Percentiles rank a stretch among this genome's conserved stretches.
Evolutionary conservation across 2,113 vertebrate species (phyloP).

Genomic region (Bujurquina vittata): DNA sequence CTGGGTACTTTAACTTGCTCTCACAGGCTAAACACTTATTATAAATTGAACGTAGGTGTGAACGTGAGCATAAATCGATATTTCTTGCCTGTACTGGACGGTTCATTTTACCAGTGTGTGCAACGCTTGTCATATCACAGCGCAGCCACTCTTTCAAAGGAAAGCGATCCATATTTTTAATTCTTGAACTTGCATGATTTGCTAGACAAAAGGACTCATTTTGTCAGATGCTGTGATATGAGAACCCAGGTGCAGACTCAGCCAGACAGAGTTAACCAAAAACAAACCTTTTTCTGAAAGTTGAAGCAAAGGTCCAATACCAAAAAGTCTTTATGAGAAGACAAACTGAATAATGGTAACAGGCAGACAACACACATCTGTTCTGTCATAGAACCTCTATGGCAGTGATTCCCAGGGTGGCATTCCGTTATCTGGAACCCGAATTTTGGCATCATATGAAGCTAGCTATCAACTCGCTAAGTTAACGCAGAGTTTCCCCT

Average conservation of each 20-base stretch:
- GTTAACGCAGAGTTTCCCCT: not conserved
- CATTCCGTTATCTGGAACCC: not conserved
- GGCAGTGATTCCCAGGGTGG: not conserved
- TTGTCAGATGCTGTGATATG: not conserved
- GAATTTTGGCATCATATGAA: not conserved
- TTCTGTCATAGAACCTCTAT: not conserved
- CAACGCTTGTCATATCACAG: not conserved
- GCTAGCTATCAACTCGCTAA: not conserved
- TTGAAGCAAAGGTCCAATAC: not conserved
- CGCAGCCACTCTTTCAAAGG: not conserved
- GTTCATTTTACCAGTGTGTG: not conserved
- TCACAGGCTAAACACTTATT: not conserved
- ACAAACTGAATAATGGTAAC: not conserved
- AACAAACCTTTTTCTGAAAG: not conserved
- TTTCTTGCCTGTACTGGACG: not conserved
- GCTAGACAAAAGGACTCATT: not conserved
- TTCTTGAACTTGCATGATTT: not conserved
- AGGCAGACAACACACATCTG: not conserved
- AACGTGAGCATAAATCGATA: not conserved
- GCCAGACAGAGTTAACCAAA: not conserved
- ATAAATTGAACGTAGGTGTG: not conserved
- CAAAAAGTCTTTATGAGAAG: not conserved
- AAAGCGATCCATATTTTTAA: not conserved
- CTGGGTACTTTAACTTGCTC: not conserved
- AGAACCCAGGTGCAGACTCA: not conserved